Conservation (phyloP, 2,888 invertebrate genomes). For the Melolontha melolontha region DNA sequence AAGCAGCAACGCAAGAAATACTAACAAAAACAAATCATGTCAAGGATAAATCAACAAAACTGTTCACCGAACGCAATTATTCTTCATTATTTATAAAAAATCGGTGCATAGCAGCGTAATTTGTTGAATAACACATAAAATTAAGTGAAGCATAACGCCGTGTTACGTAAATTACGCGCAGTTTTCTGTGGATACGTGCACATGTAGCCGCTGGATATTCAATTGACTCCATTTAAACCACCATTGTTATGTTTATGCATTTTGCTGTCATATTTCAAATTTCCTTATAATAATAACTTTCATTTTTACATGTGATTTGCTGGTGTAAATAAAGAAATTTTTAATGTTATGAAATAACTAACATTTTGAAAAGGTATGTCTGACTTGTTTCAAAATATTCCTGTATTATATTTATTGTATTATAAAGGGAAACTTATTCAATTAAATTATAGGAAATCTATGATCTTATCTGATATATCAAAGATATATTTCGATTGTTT, state of each 20-base stretch:
- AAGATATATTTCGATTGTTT: background rate
- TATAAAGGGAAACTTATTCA: background rate
- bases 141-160: conserved; percentile 16
- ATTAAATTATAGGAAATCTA: conserved; percentile 12
- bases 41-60: conserved; percentile 15
- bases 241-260: too few relatives aligned
- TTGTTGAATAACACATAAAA: conserved; percentile 21
- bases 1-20: conserved; percentile 6
- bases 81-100: background rate
- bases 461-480: conserved; percentile 1
- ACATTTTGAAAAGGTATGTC: too few relatives aligned
- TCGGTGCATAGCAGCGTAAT: conserved; percentile 12
- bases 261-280: too few relatives aligned
- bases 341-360: too few relatives aligned
- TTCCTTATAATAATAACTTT: too few relatives aligned
- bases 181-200: background rate
- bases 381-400: background rate
- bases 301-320: too few relatives aligned
- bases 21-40: conserved; percentile 11
- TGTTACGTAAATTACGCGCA: conserved; percentile 5
- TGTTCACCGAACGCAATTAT: conserved; percentile 5
- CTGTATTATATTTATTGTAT: background rate
- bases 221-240: too few relatives aligned
- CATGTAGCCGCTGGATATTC: background rate
- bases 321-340: too few relatives aligned